These are phyloP conservation scores for Nesidiocoris tenuis DNA, from an alignment of 2,888 invertebrate genomes.

Conservation along the genomic window DNA sequence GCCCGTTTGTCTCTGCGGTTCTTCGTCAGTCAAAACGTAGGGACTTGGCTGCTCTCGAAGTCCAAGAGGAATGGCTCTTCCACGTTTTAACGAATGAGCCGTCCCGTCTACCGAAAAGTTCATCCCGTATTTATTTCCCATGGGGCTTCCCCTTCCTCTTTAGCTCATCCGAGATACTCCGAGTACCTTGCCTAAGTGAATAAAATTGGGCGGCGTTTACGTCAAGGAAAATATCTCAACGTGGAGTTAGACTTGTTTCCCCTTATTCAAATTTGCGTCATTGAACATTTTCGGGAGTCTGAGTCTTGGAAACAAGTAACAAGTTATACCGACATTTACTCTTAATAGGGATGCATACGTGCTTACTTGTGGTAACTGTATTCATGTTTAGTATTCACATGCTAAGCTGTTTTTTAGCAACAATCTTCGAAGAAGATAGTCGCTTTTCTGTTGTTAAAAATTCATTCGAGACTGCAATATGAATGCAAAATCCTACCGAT, in stretches of 20 bases:
- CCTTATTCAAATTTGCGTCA: not conserved
- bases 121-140: constrained; percentile 29
- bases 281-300: not conserved
- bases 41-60: not conserved
- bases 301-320: too few species aligned
- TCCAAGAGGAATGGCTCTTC: constrained; percentile 11
- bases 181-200: not conserved
- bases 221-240: not conserved
- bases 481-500: too few species aligned
- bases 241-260: not conserved
- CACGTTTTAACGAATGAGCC: constrained; percentile 18
- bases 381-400: too few species aligned
- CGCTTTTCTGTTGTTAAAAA: too few species aligned
- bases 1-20: not conserved
- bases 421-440: too few species aligned
- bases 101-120: constrained; percentile 3
- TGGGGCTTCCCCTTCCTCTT: constrained; percentile 9
- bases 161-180: constrained; percentile 10
- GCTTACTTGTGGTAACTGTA: too few species aligned
- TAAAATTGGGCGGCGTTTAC: constrained; percentile 6
- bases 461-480: too few species aligned
- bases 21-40: not conserved
- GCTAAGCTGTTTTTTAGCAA: too few species aligned
- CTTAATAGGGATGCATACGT: too few species aligned
- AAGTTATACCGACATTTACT: too few species aligned